Base-by-base conservation (phyloP, 2,888 invertebrate species). In the Thymelicus sylvestris region DNA sequence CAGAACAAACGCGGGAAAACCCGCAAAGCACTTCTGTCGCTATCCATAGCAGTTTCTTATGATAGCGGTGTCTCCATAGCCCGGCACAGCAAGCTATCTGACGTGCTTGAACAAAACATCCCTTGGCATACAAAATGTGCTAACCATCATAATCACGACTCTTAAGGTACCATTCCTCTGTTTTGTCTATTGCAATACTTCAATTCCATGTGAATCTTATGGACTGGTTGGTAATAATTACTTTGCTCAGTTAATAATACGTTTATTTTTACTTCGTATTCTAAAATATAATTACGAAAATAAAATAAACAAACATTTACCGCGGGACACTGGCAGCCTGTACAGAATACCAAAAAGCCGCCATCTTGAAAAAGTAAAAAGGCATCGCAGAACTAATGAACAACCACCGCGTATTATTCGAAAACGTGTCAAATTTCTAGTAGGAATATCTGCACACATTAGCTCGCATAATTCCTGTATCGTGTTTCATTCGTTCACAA, bases 401-500 rank as follows among this genome's bases (percentile, higher is more conserved):
- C 80, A 81, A 82, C 79, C 79, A 79, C 71, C 73, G 59, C 74
- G 72, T 76, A 79, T 82, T 83, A 65, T 70, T 70, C 70, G 60
- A 52, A 41, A 76, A 81, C 77, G 82, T 81, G 72, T 87, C 81
- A 74, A 73, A 81, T 86, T 85, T 81, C 69, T 71, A 71, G 73
- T 81, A 80, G 81, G 73, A 75, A 75, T 78, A 75, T 83, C 81
- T 85, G 85, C 80, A 85, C 83, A 87, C 83, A 87, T 88, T 88
- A 87, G 87, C 87, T 78, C 80, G 81, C 80, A 79, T 81, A 82
- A 81, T 82, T 78, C 79, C 75, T 75, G 76, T 82, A 83, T 84
- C 81, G 72, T 74, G 76, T 84, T 83, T 73, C 84, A 72, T 78
- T 80, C 79, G 77, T 79, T 80, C 79, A 78, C 77, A 78, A 78